phyloP scores from a whole-genome alignment of 2,797 vertebrate genomes.

The Melanotaenia parkinsoni region DNA sequence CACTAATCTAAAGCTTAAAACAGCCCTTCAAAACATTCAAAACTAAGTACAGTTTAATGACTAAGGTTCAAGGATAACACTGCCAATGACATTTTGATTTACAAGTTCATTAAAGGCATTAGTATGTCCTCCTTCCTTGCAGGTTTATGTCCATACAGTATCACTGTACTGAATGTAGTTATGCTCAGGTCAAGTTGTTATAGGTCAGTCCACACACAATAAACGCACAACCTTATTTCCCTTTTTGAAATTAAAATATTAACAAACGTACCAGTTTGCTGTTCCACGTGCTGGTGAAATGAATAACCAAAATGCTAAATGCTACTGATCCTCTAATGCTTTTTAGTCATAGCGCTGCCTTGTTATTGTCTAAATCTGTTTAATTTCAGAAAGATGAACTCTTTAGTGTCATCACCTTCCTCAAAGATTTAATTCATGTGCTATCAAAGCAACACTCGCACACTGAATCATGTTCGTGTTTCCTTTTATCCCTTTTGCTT shows the following conservation, averaged over 20 bases:
- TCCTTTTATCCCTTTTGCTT: slow-evolving; percentile 65
- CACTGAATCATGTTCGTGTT: slow-evolving; percentile 56
- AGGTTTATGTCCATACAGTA: not conserved
- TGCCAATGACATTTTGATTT: not conserved
- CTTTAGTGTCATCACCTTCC: slow-evolving; percentile 42
- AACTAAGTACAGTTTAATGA: not conserved
- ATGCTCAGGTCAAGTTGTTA: not conserved
- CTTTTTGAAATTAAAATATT: not conserved
- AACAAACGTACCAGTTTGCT: not conserved
- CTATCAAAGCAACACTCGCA: slow-evolving; percentile 54
- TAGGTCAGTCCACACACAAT: not conserved
- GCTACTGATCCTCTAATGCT: not conserved
- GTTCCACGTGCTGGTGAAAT: not conserved
- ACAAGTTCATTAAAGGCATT: not conserved
- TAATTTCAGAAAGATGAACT: slow-evolving; percentile 47
- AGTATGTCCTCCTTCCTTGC: not conserved
- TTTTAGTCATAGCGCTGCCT: slow-evolving; percentile 2
- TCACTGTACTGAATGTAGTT: not conserved
- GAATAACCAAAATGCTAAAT: slow-evolving; percentile 7
- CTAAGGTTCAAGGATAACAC: not conserved
- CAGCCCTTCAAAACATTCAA: not conserved
- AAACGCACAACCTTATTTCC: not conserved
- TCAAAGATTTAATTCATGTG: slow-evolving; percentile 54
- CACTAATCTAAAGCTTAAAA: not conserved
- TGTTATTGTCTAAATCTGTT: slow-evolving; percentile 31